phyloP scores from a whole-genome alignment of 2,888 invertebrate species.

The Brachylomia viminalis region DNA sequence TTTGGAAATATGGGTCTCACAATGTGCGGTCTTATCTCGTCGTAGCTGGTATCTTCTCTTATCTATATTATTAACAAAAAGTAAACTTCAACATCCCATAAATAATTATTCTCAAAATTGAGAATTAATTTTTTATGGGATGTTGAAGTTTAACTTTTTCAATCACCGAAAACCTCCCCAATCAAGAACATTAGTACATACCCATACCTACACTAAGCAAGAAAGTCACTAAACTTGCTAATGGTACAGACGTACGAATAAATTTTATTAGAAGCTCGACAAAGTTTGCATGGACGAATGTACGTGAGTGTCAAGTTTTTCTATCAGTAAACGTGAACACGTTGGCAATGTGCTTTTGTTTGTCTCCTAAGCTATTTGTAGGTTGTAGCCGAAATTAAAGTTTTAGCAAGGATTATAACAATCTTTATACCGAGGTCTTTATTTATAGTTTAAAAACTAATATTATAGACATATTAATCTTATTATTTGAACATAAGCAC shows the following conservation, averaged over 20 bases:
- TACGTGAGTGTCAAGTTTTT: constrained; percentile 74
- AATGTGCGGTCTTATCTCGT: too few relatives aligned
- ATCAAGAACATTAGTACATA: constrained; percentile 69
- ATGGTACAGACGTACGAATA: constrained; percentile 67
- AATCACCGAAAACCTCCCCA: background rate
- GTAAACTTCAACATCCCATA: too few relatives aligned
- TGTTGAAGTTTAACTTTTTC: too few relatives aligned
- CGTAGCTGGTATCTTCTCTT: too few relatives aligned
- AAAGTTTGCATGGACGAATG: constrained; percentile 68
- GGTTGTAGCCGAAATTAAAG: constrained; percentile 14
- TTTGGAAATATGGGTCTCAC: too few relatives aligned
- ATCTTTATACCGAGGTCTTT: background rate
- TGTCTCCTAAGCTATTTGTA: constrained; percentile 34
- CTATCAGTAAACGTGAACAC: constrained; percentile 70
- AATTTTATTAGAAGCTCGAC: constrained; percentile 66
- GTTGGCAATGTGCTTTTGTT: constrained; percentile 68
- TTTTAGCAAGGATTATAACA: constrained; percentile 5
- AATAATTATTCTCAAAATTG: too few relatives aligned
- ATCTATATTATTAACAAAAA: too few relatives aligned
- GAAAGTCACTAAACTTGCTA: constrained; percentile 68
- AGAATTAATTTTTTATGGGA: too few relatives aligned
- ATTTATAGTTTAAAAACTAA: too few relatives aligned
- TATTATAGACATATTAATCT: too few relatives aligned
- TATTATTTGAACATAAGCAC: too few relatives aligned
- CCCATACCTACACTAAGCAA: constrained; percentile 41